Evolutionary conservation across 2,888 invertebrate species (phyloP).

Genomic region (Geotrupes spiniger): DNA sequence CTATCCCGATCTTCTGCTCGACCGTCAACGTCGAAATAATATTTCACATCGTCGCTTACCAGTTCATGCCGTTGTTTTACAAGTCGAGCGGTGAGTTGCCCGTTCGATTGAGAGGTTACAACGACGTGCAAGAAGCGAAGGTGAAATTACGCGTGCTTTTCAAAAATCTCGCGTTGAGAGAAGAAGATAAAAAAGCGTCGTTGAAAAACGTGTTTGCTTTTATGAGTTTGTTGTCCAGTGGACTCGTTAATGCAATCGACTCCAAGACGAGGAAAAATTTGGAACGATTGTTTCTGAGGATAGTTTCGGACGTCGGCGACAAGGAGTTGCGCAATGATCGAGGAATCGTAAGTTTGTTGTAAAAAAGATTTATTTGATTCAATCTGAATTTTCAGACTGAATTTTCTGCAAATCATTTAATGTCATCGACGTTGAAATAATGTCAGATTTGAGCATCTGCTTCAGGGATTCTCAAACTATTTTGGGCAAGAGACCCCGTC

Average conservation of each 20-base stretch:
- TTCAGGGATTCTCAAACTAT: too few relatives aligned
- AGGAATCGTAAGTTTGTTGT: background rate
- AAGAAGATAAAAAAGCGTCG: constrained; percentile 25
- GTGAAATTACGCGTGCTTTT: constrained; percentile 28
- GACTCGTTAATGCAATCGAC: constrained; percentile 29
- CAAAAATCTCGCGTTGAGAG: constrained; percentile 25
- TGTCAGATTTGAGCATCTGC: too few relatives aligned
- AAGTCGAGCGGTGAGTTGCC: constrained; percentile 29
- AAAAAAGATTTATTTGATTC: too few relatives aligned
- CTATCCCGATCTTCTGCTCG: constrained; percentile 29
- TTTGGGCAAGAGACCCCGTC: too few relatives aligned
- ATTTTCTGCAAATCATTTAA: too few relatives aligned
- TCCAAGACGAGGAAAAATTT: constrained; percentile 30
- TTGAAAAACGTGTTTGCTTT: constrained; percentile 29
- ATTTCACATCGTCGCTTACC: constrained; percentile 35
- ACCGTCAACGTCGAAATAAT: constrained; percentile 36
- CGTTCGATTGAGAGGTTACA: constrained; percentile 29
- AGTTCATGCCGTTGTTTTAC: constrained; percentile 27
- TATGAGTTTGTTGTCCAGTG: constrained; percentile 33
- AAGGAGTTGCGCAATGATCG: constrained; percentile 7
- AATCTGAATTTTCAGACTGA: too few relatives aligned
- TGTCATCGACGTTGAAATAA: too few relatives aligned
- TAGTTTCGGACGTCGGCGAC: constrained; percentile 20
- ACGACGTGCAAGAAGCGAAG: constrained; percentile 21
- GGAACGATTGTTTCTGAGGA: constrained; percentile 32